Base-by-base conservation (phyloP, 2,888 invertebrate species). In the Tromatobia lineatoria region DNA sequence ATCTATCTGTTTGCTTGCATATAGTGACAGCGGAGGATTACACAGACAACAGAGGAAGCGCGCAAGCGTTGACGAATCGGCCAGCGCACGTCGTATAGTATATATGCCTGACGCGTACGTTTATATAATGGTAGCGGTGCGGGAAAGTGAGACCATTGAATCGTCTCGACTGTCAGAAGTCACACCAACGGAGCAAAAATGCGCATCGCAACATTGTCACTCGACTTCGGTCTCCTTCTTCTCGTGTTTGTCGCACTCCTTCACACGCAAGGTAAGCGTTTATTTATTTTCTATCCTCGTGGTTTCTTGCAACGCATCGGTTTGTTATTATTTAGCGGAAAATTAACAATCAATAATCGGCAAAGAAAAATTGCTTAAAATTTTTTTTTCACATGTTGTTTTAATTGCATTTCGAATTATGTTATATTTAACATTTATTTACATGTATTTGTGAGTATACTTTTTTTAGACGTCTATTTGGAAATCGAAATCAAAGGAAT, bases 101-200 rank as follows among this genome's bases (percentile, higher is more conserved):
- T 47, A 29, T 50, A 76, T 67, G 84, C 61, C 64, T 80, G 83
- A 86, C 79, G 86, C 85, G 87, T 89, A 75, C 88, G 88, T 91
- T 90, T 91, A 91, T 91, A 91, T 91, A 91, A 90, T 87, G 90
- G 86, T 87, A 86, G 87, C 83, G 85, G 29, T 67, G 79, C 86
- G 89, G 87, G 88, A 91, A 91, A 90, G 91, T 89, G 86, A 87
- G 87, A 90, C 82, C 92, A 92, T 90, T 92, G 88, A 90, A 88
- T 88, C 90, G 90, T 87, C 69, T 52, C 85, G 88, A 88, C 90
- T 89, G 90, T 91, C 90, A 90, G 88, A 87, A 87, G 87, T 75
- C 87, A 85, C 85, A 75, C 80, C 84, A 74, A 69, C 86, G 77
- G 70, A 54, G 50, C 67, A 57, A 76, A 87, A 88, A 84, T 80